Base-by-base conservation (phyloP, 2,888 invertebrate genomes). In the Bursaphelenchus okinawaensis region DNA sequence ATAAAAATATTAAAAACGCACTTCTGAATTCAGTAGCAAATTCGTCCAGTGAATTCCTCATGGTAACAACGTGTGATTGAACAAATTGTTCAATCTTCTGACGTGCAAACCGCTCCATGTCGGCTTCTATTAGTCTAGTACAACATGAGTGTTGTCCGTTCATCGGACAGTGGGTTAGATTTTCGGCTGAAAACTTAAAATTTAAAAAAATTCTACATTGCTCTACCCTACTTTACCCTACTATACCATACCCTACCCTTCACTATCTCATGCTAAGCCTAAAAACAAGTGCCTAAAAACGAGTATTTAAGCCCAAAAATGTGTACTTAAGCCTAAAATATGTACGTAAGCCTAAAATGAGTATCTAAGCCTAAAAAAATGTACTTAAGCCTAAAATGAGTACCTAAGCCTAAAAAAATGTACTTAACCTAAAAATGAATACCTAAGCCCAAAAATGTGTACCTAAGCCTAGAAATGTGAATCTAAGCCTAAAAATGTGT, bases 71-170 rank as follows among this genome's bases (percentile, higher is more conserved):
- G n/a, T 73, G 60, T 20, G 28, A 63, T 19, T 55, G 63, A n/a
- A 70, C 56, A 27, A 40, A 24, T 12, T 52, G 52, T 9, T 61
- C 68, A 52, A 70, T 31, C 40, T 61, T 66, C 3, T 52, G 22
- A 16, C 62, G 54, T 7, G 73, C 54, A 8, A 54, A 24, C 9
- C 59, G 26, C 55, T 67, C 56, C 63, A 71, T 69, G 22, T 70
- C 58, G 2, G 62, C 52, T 59, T 71, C 71, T 23, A 71, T 74
- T 23, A 51, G 61, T 9, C 56, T 1, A 2, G 73, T 71, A 50
- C 71, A 71, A 29, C 71, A 71, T 16, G 73, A 69, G 23, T 24
- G n/a, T 23, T 16, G 7, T 3, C 54, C 54, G 26, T 68, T 62
- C 12, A 59, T 26, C 3, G 51, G 61, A 27, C 68, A 68, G 23